Conservation (phyloP, 2,113 vertebrate species). For the Nipponia nippon region DNA sequence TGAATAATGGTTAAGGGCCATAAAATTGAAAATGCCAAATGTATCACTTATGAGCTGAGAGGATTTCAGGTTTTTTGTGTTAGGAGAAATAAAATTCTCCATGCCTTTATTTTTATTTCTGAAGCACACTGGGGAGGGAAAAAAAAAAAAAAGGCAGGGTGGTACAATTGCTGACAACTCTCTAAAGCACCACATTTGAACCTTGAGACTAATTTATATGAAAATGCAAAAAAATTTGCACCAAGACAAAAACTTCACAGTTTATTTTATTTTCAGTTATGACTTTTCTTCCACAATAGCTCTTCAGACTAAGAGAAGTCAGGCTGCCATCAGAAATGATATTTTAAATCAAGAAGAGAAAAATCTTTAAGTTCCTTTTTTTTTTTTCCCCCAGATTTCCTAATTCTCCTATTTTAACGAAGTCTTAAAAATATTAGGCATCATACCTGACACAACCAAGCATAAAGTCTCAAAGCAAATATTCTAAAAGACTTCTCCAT, state of each 20-base stretch:
- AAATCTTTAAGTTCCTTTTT: neutral
- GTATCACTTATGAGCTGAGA: neutral
- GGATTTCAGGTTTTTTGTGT: neutral
- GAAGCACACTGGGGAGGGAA: neutral
- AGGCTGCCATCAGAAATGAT: neutral
- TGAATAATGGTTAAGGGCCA: neutral
- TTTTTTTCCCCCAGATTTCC: accelerated
- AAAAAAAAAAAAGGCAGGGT: neutral
- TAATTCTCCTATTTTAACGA: neutral
- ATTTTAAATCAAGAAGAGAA: neutral
- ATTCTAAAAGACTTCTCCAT: neutral
- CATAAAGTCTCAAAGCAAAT: neutral
- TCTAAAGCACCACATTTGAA: neutral
- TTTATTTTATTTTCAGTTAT: neutral
- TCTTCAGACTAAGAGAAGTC: neutral
- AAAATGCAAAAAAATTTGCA: neutral
- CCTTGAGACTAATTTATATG: neutral
- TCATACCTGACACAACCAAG: neutral
- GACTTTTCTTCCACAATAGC: neutral
- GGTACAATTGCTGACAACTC: neutral
- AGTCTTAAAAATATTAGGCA: neutral
- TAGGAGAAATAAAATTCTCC: neutral
- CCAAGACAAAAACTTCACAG: neutral
- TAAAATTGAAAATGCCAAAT: neutral
- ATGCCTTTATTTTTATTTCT: neutral